phyloP scores from a whole-genome alignment of 2,888 invertebrate species.

The Rapana venosa region DNA sequence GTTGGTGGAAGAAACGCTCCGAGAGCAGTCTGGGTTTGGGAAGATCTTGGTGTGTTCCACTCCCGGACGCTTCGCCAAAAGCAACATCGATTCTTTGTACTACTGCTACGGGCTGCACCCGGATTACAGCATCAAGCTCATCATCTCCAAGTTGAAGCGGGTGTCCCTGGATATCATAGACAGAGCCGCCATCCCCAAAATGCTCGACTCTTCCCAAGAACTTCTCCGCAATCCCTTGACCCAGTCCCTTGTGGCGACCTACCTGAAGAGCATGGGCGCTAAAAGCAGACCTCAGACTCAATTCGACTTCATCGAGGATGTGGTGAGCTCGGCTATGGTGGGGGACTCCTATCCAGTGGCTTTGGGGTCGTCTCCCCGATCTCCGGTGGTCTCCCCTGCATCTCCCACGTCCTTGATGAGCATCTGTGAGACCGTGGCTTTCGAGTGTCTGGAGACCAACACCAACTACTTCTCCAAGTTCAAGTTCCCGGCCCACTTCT shows the following conservation, averaged over 20 bases:
- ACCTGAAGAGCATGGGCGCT: conserved; percentile 36
- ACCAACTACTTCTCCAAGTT: conserved; percentile 53
- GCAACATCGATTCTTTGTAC: conserved; percentile 52
- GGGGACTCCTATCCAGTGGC: conserved; percentile 39
- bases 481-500: conserved; percentile 51
- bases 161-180: conserved; percentile 47
- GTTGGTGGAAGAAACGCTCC: conserved; percentile 49
- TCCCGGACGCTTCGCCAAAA: conserved; percentile 49
- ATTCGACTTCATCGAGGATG: conserved; percentile 41
- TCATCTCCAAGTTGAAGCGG: conserved; percentile 48
- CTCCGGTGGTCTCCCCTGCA: background rate
- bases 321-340: conserved; percentile 32
- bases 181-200: conserved; percentile 47
- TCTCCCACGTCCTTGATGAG: conserved; percentile 39
- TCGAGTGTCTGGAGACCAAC: conserved; percentile 53
- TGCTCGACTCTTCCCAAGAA: conserved; percentile 51
- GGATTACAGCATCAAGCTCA: conserved; percentile 52
- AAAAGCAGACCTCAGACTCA: conserved; percentile 28
- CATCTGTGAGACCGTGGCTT: conserved; percentile 54
- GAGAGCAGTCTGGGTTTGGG: conserved; percentile 50
- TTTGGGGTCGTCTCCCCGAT: background rate
- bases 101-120: conserved; percentile 55
- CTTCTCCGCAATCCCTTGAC: conserved; percentile 53
- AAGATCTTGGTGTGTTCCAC: conserved; percentile 50
- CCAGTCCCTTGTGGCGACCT: conserved; percentile 49